Conservation (phyloP, 2,797 vertebrate species). For the Karalla daura region DNA sequence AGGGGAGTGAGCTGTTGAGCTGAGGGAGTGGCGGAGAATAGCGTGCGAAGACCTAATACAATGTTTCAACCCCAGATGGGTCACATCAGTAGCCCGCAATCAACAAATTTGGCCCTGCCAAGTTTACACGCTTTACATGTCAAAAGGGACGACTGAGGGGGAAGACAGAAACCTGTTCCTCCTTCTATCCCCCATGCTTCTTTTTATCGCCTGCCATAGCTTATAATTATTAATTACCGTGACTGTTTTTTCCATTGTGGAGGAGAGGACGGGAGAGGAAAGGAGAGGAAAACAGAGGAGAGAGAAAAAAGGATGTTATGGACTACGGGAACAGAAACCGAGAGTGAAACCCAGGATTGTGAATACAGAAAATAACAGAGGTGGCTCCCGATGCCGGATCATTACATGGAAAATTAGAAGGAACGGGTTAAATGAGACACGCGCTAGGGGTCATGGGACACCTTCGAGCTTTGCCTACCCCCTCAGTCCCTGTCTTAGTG, state of each 20-base stretch:
- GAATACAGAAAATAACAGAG: conserved; percentile 21
- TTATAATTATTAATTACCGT: conserved; percentile 59
- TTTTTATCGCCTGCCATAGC: conserved; percentile 40
- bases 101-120: conserved; percentile 79
- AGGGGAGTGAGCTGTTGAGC: conserved; percentile 43
- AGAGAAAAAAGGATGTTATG: not conserved
- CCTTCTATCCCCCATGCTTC: conserved; percentile 11
- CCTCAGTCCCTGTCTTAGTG: not conserved
- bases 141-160: conserved; percentile 43
- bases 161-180: conserved; percentile 59
- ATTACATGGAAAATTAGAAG: conserved; percentile 27
- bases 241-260: conserved; percentile 48
- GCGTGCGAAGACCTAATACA: conserved; percentile 84
- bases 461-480: not conserved
- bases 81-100: conserved; percentile 83
- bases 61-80: conserved; percentile 80
- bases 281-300: conserved; percentile 1
- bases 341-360: not conserved
- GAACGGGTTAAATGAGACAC: conserved; percentile 27
- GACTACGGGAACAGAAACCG: not conserved
- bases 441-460: conserved; percentile 22
- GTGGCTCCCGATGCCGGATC: conserved; percentile 7
- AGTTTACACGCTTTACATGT: conserved; percentile 78
- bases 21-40: conserved; percentile 72
- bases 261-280: not conserved